A percentile compares a stretch with the other conserved stretches of the same genome.
These are phyloP conservation scores for Dryobates pubescens DNA, from an alignment of 2,797 vertebrate genomes.

Conservation along the genomic window DNA sequence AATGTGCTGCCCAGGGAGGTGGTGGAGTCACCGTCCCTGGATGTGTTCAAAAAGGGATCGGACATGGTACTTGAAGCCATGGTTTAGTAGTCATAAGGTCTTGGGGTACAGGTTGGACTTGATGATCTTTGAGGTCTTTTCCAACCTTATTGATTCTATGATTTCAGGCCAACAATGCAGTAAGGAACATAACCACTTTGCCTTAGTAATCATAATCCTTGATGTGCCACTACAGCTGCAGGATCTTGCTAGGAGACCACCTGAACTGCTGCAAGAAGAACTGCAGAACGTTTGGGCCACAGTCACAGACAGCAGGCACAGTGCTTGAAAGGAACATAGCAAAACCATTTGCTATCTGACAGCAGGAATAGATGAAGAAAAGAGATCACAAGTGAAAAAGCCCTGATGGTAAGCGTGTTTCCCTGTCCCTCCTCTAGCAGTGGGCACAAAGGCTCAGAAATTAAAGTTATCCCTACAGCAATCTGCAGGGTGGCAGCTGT, in stretches of 20 bases:
- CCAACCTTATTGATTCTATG: too few species aligned
- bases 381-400: background rate
- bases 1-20: too few species aligned
- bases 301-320: accelerated
- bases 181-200: background rate
- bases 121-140: too few species aligned
- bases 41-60: too few species aligned
- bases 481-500: accelerated
- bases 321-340: background rate
- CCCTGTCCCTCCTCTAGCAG: background rate
- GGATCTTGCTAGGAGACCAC: background rate
- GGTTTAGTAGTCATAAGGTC: too few species aligned
- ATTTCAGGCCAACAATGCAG: background rate
- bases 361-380: background rate
- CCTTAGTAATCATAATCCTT: background rate
- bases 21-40: too few species aligned
- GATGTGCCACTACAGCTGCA: background rate
- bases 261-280: background rate
- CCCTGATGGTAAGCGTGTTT: accelerated
- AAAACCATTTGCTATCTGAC: background rate
- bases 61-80: too few species aligned
- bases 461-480: background rate
- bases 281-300: accelerated
- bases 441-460: background rate
- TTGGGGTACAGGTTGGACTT: too few species aligned